These are phyloP conservation scores for Leptinotarsa juncta DNA, from an alignment of 2,888 invertebrate genomes.

Conservation along the genomic window DNA sequence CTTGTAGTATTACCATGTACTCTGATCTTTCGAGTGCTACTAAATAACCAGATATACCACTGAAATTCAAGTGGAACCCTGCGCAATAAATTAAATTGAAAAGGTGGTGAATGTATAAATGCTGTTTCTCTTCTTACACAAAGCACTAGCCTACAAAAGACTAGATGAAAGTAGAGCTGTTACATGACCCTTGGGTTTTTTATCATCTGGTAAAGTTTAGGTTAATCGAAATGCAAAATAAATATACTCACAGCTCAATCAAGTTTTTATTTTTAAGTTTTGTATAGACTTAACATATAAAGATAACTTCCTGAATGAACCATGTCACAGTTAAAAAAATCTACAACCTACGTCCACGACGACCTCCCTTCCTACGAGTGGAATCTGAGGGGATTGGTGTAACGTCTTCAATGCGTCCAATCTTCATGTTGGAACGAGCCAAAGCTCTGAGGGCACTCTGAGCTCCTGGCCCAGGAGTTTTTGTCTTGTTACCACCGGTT, in stretches of 20 bases:
- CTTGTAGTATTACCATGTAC: too few species aligned
- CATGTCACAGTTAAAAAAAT: conserved; percentile 58
- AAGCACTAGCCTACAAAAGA: too few species aligned
- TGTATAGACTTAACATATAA: conserved; percentile 47
- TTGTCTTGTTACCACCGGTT: conserved; percentile 98
- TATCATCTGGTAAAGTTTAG: too few species aligned
- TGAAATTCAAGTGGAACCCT: too few species aligned
- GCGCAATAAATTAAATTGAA: too few species aligned
- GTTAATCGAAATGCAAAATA: background rate
- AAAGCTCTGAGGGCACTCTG: conserved; percentile 97
- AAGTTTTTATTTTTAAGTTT: conserved; percentile 40
- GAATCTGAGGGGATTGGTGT: conserved; percentile 99
- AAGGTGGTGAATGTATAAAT: too few species aligned
- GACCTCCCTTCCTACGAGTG: conserved; percentile 99
- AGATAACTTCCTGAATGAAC: conserved; percentile 46
- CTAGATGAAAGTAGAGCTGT: too few species aligned
- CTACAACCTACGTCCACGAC: conserved; percentile 99
- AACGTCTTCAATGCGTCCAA: conserved; percentile 99
- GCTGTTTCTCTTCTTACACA: too few species aligned
- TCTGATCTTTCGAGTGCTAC: too few species aligned
- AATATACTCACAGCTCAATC: conserved; percentile 28
- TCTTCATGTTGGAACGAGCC: conserved; percentile 99
- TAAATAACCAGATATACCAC: too few species aligned
- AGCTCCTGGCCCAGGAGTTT: conserved; percentile 98
- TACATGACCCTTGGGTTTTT: too few species aligned